phyloP scores from a whole-genome alignment of 1,140 invertebrate genomes.

The Physella acuta region DNA sequence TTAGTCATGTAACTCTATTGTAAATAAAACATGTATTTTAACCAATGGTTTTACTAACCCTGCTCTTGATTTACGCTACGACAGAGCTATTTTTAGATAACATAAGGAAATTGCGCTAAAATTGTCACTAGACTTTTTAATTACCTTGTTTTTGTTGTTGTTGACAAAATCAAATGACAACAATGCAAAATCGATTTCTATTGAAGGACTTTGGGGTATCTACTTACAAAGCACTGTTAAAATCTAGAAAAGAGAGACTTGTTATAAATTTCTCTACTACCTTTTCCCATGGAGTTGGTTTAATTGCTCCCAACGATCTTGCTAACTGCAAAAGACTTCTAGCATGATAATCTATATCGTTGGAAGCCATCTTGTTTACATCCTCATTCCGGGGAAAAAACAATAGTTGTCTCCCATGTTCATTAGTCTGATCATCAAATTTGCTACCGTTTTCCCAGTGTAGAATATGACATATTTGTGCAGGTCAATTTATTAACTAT shows the following conservation, averaged over 20 bases:
- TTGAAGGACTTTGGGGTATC: too few relatives aligned
- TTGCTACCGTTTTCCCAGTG: background rate
- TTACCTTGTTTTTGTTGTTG: too few relatives aligned
- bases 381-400: background rate
- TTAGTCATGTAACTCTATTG: too few relatives aligned
- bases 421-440: background rate
- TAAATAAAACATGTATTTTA: too few relatives aligned
- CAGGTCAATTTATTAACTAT: background rate
- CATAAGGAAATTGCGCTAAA: too few relatives aligned
- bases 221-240: background rate
- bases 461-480: background rate
- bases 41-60: too few relatives aligned
- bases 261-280: slow-evolving; percentile 61
- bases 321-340: slow-evolving; percentile 86
- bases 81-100: too few relatives aligned
- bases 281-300: slow-evolving; percentile 87
- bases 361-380: slow-evolving; percentile 29
- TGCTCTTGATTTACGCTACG: too few relatives aligned
- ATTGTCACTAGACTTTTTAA: too few relatives aligned
- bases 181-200: background rate
- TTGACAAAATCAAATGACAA: background rate
- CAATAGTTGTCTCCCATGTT: background rate
- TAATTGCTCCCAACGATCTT: slow-evolving; percentile 78
- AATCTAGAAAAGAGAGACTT: background rate
- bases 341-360: slow-evolving; percentile 71